phyloP scores from a whole-genome alignment of 2,797 vertebrate species.

The Ceyx erithaca region DNA sequence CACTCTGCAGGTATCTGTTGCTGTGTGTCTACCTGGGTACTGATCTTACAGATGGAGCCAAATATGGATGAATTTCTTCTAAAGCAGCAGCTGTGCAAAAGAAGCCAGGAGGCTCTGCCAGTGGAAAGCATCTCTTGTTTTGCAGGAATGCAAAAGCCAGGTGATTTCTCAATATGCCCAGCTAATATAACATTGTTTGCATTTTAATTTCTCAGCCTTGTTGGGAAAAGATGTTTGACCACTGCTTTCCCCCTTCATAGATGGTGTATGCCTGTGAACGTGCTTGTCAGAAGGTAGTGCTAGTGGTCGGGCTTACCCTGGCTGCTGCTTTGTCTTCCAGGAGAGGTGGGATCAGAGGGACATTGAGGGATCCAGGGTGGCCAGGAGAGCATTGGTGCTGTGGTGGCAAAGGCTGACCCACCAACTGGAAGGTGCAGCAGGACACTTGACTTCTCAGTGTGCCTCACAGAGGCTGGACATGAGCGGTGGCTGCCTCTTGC shows the following conservation, averaged over 20 bases:
- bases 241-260: not conserved
- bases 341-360: not conserved
- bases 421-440: not conserved
- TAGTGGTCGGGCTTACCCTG: not conserved
- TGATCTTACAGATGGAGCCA: not conserved
- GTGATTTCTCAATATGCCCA: not conserved
- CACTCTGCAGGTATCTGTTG: not conserved
- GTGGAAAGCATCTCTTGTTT: not conserved
- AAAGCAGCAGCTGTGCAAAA: not conserved
- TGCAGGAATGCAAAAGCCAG: not conserved
- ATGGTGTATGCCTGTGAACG: not conserved
- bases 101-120: not conserved
- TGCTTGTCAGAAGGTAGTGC: rapidly evolving
- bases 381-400: not conserved
- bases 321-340: not conserved
- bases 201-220: not conserved
- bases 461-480: rapidly evolving
- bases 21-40: rapidly evolving
- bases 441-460: not conserved
- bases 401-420: not conserved
- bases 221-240: not conserved
- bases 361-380: not conserved
- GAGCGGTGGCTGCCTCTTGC: rapidly evolving
- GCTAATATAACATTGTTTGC: not conserved
- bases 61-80: not conserved